These are phyloP conservation scores for Cottoperca gobio DNA, from an alignment of 2,797 vertebrate genomes.

Conservation along the genomic window DNA sequence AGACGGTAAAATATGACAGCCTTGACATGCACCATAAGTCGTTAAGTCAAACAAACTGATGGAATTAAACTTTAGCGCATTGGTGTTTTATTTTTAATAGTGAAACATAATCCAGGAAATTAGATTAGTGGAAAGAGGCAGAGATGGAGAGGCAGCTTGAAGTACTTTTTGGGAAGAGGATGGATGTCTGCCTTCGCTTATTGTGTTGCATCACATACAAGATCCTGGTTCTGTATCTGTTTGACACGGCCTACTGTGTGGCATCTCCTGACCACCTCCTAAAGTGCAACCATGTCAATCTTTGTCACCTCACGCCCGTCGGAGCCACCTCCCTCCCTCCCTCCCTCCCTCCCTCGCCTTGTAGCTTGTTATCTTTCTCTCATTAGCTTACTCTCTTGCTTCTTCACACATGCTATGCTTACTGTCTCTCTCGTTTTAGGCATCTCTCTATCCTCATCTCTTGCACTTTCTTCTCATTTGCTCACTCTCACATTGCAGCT, in stretches of 20 bases:
- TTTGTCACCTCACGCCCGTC: slow-evolving; percentile 40
- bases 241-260: slow-evolving; percentile 65
- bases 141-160: slow-evolving; percentile 25
- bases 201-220: slow-evolving; percentile 56
- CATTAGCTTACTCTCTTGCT: slow-evolving; percentile 51
- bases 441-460: slow-evolving; percentile 11
- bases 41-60: slow-evolving; percentile 18
- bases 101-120: slow-evolving; percentile 46
- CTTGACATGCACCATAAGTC: slow-evolving; percentile 1
- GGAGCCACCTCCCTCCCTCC: neutral
- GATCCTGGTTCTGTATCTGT: slow-evolving; percentile 51
- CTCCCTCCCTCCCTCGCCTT: neutral
- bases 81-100: slow-evolving; percentile 36
- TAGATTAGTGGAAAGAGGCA: slow-evolving; percentile 46
- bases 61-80: slow-evolving; percentile 30
- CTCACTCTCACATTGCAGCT: slow-evolving; percentile 14
- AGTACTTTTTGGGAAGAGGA: slow-evolving; percentile 6
- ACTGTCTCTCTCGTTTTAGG: slow-evolving; percentile 32
- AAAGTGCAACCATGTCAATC: slow-evolving; percentile 70
- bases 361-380: slow-evolving; percentile 54
- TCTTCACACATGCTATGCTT: slow-evolving; percentile 22
- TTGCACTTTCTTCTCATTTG: slow-evolving; percentile 29
- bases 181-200: slow-evolving; percentile 17
- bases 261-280: slow-evolving; percentile 71
- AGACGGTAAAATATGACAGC: slow-evolving; percentile 21